Base-by-base conservation (phyloP, 2,888 invertebrate species). In the Thymelicus sylvestris region DNA sequence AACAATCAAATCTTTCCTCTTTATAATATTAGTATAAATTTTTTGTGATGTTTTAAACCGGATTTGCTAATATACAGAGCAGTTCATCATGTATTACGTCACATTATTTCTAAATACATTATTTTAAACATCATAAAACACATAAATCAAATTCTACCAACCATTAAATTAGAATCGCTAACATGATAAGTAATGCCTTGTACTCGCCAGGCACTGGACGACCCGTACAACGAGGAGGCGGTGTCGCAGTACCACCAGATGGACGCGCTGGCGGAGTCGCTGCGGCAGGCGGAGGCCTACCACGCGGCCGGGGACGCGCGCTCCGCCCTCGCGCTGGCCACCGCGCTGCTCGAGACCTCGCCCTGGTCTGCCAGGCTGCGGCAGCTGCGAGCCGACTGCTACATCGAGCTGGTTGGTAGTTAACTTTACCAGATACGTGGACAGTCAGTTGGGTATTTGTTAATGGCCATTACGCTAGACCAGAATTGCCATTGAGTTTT, bases 361-460 rank as follows among this genome's bases (percentile, higher is more conserved):
- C 98, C 99, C 0, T 99, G 99, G 99, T 96, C 98, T 60, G 94
- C 97, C 1, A 92, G 95, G 38, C 94, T 99, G 64, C 95, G 99
- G 41, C 97, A 98, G 87, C 95, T 97, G 59, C 92, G 99, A 50
- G 97, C 99, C 0, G 97, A 98, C 81, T 96, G 97, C 84, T 97
- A 98, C 83, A 95, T 97, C 75, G 95, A 95, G 13, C 86, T 93
- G 84, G 94, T 94, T 66, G 80, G 82, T 74, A 7, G 44, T 31
- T 3, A 31, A n/a, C 1, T 13, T 55, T 67, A 47, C 38, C 41
- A 6, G 7, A 10, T 41, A n/a, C n/a, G n/a, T n/a, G n/a, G n/a
- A n/a, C n/a, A n/a, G n/a, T n/a, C n/a, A n/a, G n/a, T n/a, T n/a
- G n/a, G n/a, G n/a, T n/a, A n/a, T n/a, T n/a, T n/a, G n/a, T n/a